Evolutionary conservation across 2,113 vertebrate species (phyloP).

Genomic region (Syngnathus typhle): DNA sequence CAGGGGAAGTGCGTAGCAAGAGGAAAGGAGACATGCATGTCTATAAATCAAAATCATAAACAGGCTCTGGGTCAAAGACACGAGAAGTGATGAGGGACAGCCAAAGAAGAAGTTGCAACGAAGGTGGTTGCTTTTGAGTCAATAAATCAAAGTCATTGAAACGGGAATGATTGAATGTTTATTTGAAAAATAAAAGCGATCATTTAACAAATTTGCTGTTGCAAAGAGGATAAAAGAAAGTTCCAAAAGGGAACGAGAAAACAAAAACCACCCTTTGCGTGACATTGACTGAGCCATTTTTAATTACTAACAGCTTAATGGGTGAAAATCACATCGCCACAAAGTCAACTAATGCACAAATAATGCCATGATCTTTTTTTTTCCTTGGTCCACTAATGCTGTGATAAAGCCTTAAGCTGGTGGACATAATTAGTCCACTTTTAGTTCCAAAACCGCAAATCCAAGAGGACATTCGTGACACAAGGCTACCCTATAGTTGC

Average conservation of each 20-base stretch:
- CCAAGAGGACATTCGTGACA: slow-evolving; percentile 1
- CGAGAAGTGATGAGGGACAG: slow-evolving; percentile 23
- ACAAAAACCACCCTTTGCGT: slow-evolving; percentile 18
- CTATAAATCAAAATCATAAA: slow-evolving; percentile 42
- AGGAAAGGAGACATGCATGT: slow-evolving; percentile 32
- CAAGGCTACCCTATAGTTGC: neutral
- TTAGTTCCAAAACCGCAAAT: slow-evolving; percentile 18
- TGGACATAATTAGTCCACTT: slow-evolving; percentile 33
- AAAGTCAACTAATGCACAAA: slow-evolving; percentile 45
- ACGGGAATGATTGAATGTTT: slow-evolving; percentile 41
- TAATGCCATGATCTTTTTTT: slow-evolving; percentile 39
- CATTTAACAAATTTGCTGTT: slow-evolving; percentile 19
- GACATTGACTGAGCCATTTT: slow-evolving; percentile 20
- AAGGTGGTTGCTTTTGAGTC: slow-evolving; percentile 50
- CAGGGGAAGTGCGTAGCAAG: slow-evolving; percentile 35
- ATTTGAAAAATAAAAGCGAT: slow-evolving; percentile 29
- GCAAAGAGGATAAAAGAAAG: neutral
- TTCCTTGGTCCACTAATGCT: slow-evolving; percentile 24
- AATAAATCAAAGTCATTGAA: slow-evolving; percentile 26
- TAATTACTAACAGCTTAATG: slow-evolving; percentile 38
- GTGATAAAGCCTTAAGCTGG: slow-evolving; percentile 22
- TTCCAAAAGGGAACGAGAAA: slow-evolving; percentile 14
- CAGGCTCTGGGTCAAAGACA: slow-evolving; percentile 26
- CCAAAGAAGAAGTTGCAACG: slow-evolving; percentile 32
- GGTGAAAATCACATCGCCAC: slow-evolving; percentile 36